Conservation (phyloP, 2,797 vertebrate genomes). For the Lagocephalus sceleratus region DNA sequence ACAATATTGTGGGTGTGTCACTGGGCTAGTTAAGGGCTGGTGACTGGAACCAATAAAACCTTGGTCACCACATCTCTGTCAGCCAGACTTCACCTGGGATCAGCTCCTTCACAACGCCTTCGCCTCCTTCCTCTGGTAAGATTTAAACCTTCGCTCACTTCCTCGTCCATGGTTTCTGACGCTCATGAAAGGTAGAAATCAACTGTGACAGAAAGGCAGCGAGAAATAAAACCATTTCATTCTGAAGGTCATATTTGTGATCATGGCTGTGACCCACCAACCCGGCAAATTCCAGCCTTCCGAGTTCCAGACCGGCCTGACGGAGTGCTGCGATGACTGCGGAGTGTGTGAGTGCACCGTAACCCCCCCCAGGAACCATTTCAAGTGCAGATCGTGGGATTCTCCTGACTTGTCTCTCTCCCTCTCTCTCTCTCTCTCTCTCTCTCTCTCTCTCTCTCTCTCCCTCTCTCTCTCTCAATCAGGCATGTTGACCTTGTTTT, state of each 20-base stretch:
- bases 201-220: too few species aligned
- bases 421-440: not conserved
- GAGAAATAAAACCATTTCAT: slow-evolving; percentile 1
- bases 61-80: too few species aligned
- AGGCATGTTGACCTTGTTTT: slow-evolving; percentile 75
- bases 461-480: not conserved
- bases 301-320: slow-evolving; percentile 74
- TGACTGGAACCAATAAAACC: too few species aligned
- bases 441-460: too few species aligned
- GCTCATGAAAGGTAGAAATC: not conserved
- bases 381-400: not conserved
- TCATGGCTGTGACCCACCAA: slow-evolving; percentile 72
- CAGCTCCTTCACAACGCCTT: too few species aligned
- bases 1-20: too few species aligned
- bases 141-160: not conserved
- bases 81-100: too few species aligned
- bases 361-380: not conserved
- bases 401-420: not conserved
- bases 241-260: slow-evolving; percentile 9
- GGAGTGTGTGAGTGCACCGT: slow-evolving; percentile 76
- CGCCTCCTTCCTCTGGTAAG: too few species aligned
- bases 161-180: not conserved
- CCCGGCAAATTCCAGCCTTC: slow-evolving; percentile 39
- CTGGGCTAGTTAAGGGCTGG: too few species aligned
- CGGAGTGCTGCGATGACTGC: slow-evolving; percentile 66